Base-by-base conservation (phyloP, 1,140 invertebrate genomes). In the Euwallacea similis region DNA sequence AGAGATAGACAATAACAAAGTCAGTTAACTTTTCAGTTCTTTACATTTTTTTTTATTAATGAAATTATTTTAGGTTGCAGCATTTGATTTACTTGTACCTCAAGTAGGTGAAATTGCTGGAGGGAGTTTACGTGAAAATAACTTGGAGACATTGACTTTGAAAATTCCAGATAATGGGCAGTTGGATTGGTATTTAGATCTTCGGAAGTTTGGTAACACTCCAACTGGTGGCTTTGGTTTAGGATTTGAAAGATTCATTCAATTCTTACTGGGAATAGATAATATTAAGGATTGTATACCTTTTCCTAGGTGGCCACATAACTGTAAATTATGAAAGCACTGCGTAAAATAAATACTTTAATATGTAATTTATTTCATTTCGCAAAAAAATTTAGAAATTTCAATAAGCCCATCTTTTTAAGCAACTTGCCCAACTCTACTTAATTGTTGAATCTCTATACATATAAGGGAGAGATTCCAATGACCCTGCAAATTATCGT, bases 261-360 rank as follows among this genome's bases (percentile, higher is more conserved):
- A 97, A 83, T 86, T 89, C 54, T 60, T 98, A 4, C 87, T 95
- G 56, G 88, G 88, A 50, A 87, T 95, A 50, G 79, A 83, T 41
- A 98, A 96, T 81, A 97, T 98, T 71, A 95, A 93, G 84, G 97
- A 99, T 80, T 90, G 92, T 7, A 88, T 97, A 78, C 92, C 96
- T n/a, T 99, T 98, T 85, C 96, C 97, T 9, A 86, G 97, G 74
- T 96, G 91, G 89, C 89, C 93, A 54, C 92, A 66, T 21, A 55
- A 66, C 13, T 55, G 64, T 42, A 55, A 54, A 42, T 54, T 56
- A 15, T 55, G 42, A 66, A 41, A 42, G 7, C 21, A 2, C 21
- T 33, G 21, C 1, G 4, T 33, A 41, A 6, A 42, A 61, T 61
- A 61, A 50, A 50, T 50, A 50, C 15, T 58, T 7, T 33, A 33